Percentiles rank a stretch among this genome's conserved stretches.
phyloP scores from a whole-genome alignment of 1,140 invertebrate species.

The Drosophila willistoni region DNA sequence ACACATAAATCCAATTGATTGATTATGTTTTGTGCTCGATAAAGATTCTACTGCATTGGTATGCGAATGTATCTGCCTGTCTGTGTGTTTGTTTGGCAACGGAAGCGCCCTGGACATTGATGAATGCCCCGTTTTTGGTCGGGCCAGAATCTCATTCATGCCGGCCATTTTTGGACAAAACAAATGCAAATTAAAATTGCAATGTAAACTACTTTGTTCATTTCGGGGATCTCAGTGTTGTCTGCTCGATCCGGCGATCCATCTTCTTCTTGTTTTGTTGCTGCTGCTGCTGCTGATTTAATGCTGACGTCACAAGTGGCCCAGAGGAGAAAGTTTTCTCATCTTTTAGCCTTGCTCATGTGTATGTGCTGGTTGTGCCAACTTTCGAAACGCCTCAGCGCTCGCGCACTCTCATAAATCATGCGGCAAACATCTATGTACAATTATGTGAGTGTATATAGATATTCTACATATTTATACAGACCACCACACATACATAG shows the following conservation, averaged over 20 bases:
- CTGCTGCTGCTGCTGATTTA: neutral
- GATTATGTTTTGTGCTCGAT: constrained; percentile 81
- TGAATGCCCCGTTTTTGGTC: constrained; percentile 59
- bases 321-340: constrained; percentile 62
- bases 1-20: constrained; percentile 83
- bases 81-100: constrained; percentile 37
- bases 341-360: constrained; percentile 37
- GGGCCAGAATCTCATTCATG: constrained; percentile 27
- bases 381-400: constrained; percentile 67
- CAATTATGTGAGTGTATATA: constrained; percentile 22
- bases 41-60: constrained; percentile 73
- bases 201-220: constrained; percentile 19
- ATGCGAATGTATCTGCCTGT: constrained; percentile 40
- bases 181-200: constrained; percentile 27
- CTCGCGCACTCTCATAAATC: constrained; percentile 61
- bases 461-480: constrained; percentile 33
- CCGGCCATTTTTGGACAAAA: neutral
- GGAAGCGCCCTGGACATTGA: constrained; percentile 74
- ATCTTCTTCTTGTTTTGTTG: constrained; percentile 41
- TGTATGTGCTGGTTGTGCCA: constrained; percentile 14
- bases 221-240: constrained; percentile 44
- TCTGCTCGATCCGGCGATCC: constrained; percentile 60
- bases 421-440: constrained; percentile 56
- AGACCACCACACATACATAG: neutral
- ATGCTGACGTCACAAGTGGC: constrained; percentile 28